Base-by-base conservation (phyloP, 1,140 invertebrate genomes). In the Bactericera cockerelli region DNA sequence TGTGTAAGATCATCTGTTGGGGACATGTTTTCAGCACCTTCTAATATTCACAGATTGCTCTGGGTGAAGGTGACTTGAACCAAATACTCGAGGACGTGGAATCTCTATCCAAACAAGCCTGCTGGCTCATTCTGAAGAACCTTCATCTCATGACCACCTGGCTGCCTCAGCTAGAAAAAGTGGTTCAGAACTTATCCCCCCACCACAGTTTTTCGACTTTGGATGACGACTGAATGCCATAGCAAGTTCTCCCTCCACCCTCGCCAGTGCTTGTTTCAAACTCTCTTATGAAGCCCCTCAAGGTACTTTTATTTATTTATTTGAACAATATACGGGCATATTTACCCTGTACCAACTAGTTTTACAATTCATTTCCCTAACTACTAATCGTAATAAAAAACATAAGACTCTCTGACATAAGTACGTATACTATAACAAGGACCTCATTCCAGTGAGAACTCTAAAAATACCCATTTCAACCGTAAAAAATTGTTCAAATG, bases 91-190 rank as follows among this genome's bases (percentile, higher is more conserved):
- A 76, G 61, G 14, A 57, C 10, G 59, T 69, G 26, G n/a, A 54
- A 2, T 26, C 60, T 31, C 53, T 76, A 65, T 67, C 76, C 16
- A 69, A 71, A 58, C 72, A 77, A 60, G 86, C 85, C 2, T 71
- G 77, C 16, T 92, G 89, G 88, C 67, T 91, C 2, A 80, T 86
- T 53, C 69, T 94, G 26, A 93, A 92, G 70, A 96, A 96, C 72
- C 74, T 95, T 0, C 93, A 96, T 70, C 73, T 96, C 13, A 84
- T 90, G 13, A 81, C 82, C 0, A 75, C 79, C 26, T 93, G 87
- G 82, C 69, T 94, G 1, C 80, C 81, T 1, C 69, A 75, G 19
- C 70, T 94, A 31, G 84, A 89, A 61, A 80, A 89, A 66, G 79
- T 83, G 65, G 73, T 90, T 0, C 76, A 80, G 56, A 71, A 70